Evolutionary conservation across 2,888 invertebrate species (phyloP).

Genomic region (Aphrophora alni): DNA sequence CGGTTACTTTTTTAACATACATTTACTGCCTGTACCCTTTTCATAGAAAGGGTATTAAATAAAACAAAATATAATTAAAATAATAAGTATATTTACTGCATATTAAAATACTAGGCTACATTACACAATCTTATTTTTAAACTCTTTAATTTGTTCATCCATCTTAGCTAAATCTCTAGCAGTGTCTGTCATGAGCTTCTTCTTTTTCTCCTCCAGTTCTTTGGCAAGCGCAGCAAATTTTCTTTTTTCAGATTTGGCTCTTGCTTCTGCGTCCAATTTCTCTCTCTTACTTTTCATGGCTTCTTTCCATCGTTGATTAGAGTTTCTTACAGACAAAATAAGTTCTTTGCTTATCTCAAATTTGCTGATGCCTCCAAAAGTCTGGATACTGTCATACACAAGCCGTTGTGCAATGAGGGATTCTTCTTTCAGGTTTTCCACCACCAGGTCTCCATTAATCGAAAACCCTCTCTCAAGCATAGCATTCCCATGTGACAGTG

Average conservation of each 20-base stretch:
- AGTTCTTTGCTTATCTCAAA: not conserved
- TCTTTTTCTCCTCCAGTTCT: not conserved
- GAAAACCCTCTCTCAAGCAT: too few species aligned
- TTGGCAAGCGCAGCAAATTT: not conserved
- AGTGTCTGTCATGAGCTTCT: not conserved
- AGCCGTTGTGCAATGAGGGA: slow-evolving; percentile 1
- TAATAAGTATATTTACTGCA: too few species aligned
- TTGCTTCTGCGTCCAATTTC: not conserved
- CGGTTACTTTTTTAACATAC: too few species aligned
- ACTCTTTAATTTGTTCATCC: too few species aligned
- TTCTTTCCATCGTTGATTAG: not conserved
- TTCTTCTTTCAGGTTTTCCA: not conserved
- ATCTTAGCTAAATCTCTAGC: too few species aligned
- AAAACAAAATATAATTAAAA: too few species aligned
- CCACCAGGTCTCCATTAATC: not conserved
- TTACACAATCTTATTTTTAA: too few species aligned
- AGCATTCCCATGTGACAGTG: slow-evolving; percentile 20
- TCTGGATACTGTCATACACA: not conserved
- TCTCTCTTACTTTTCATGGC: not conserved
- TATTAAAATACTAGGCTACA: too few species aligned
- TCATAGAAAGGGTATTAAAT: too few species aligned
- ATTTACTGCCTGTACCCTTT: too few species aligned
- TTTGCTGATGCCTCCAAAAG: not conserved
- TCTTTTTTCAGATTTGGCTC: not conserved
- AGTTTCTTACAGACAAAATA: not conserved